Conservation (phyloP, 2,113 vertebrate genomes). For the Petromus typicus region DNA sequence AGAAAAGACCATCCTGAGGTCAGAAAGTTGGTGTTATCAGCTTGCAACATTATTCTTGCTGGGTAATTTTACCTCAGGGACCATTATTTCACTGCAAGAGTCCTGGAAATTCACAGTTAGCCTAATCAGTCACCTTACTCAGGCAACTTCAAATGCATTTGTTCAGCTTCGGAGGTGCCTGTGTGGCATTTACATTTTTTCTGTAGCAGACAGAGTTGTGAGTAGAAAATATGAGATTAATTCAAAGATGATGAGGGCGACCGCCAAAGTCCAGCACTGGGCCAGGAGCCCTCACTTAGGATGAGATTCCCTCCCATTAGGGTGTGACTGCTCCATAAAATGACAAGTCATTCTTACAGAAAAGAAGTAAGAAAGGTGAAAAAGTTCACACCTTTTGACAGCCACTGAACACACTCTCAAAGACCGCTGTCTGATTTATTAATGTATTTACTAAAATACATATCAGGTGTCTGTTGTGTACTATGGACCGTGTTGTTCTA, state of each 20-base stretch:
- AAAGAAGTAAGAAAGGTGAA: neutral
- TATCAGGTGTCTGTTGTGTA: neutral
- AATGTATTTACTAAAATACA: neutral
- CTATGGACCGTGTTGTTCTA: neutral
- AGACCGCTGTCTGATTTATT: neutral
- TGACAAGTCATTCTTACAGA: neutral
- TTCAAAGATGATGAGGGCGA: neutral
- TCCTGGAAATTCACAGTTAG: conserved; percentile 55
- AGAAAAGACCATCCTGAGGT: conserved; percentile 24
- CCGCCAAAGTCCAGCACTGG: neutral
- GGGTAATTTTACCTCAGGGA: conserved; percentile 56
- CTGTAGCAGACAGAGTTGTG: neutral
- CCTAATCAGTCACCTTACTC: conserved; percentile 51
- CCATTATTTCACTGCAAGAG: conserved; percentile 61
- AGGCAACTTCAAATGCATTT: conserved; percentile 1
- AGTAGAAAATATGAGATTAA: conserved; percentile 39
- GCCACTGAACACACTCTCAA: neutral
- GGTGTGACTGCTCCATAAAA: neutral
- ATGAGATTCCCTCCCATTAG: neutral
- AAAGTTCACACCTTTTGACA: neutral
- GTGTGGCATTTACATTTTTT: neutral
- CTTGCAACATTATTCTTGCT: conserved; percentile 50
- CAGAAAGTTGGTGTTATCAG: conserved; percentile 56
- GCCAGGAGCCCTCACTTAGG: neutral
- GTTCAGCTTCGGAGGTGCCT: neutral